Conservation (phyloP, 1,140 invertebrate genomes). For the Venustaconcha ellipsiformis region DNA sequence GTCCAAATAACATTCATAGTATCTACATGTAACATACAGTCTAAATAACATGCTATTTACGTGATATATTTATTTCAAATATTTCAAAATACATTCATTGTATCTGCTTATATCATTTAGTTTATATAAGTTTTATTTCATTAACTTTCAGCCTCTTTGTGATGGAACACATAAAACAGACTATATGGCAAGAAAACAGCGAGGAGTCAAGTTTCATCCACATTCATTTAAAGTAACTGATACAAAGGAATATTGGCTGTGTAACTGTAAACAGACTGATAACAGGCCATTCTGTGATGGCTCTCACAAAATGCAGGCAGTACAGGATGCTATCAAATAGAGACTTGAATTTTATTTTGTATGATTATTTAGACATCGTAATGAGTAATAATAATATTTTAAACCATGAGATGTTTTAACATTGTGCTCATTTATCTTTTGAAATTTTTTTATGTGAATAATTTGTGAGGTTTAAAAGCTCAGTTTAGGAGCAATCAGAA, state of each 20-base stretch:
- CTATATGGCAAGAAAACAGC: not conserved
- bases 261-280: slow-evolving; percentile 97
- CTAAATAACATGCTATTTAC: no score
- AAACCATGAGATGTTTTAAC: no score
- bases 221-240: slow-evolving; percentile 83
- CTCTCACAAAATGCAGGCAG: slow-evolving; percentile 82
- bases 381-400: no score
- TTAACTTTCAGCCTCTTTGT: slow-evolving; percentile 84
- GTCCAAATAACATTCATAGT: no score
- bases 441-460: no score
- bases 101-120: no score
- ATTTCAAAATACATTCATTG: no score
- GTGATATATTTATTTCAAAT: no score
- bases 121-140: not conserved
- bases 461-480: no score
- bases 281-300: slow-evolving; percentile 98
- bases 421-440: no score
- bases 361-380: not conserved
- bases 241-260: slow-evolving; percentile 96
- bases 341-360: not conserved
- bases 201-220: slow-evolving; percentile 65
- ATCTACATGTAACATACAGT: no score
- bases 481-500: no score
- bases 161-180: slow-evolving; percentile 86
- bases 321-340: slow-evolving; percentile 70